A percentile compares a stretch with the other conserved stretches of the same genome.
These are phyloP conservation scores for Lymantria dispar DNA, from an alignment of 2,888 invertebrate genomes.

Conservation along the genomic window DNA sequence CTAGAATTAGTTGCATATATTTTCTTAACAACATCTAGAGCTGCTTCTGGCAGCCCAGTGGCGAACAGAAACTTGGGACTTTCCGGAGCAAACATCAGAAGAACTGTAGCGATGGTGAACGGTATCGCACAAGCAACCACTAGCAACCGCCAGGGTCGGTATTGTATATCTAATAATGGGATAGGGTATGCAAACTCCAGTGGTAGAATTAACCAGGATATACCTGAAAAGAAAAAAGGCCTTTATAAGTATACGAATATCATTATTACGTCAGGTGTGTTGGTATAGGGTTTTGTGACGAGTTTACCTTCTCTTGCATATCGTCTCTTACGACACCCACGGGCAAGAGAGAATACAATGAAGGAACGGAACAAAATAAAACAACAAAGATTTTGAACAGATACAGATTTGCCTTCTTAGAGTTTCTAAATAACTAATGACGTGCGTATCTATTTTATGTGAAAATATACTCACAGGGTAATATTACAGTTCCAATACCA, in stretches of 20 bases:
- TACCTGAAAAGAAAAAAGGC: constrained; percentile 61
- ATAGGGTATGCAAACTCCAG: constrained; percentile 68
- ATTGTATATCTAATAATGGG: constrained; percentile 75
- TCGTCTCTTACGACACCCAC: too few species aligned
- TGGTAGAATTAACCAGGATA: constrained; percentile 87
- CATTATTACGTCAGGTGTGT: too few species aligned
- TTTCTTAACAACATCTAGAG: constrained; percentile 72
- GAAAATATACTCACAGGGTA: constrained; percentile 79
- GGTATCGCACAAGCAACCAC: constrained; percentile 85
- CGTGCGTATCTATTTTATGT: too few species aligned
- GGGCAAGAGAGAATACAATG: too few species aligned
- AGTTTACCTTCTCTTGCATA: too few species aligned
- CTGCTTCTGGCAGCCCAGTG: constrained; percentile 81
- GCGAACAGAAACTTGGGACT: constrained; percentile 90
- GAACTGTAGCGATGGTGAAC: constrained; percentile 82
- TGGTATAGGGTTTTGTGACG: too few species aligned
- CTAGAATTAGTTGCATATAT: constrained; percentile 64
- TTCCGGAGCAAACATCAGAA: constrained; percentile 85
- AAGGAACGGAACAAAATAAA: too few species aligned
- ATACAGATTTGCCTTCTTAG: too few species aligned
- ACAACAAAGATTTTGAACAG: too few species aligned
- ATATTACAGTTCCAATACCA: constrained; percentile 76
- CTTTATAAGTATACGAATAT: too few species aligned
- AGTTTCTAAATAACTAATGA: too few species aligned
- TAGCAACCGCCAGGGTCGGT: constrained; percentile 89